Evolutionary conservation across 2,888 invertebrate genomes (phyloP).

Genomic region (Drosophila robusta): DNA sequence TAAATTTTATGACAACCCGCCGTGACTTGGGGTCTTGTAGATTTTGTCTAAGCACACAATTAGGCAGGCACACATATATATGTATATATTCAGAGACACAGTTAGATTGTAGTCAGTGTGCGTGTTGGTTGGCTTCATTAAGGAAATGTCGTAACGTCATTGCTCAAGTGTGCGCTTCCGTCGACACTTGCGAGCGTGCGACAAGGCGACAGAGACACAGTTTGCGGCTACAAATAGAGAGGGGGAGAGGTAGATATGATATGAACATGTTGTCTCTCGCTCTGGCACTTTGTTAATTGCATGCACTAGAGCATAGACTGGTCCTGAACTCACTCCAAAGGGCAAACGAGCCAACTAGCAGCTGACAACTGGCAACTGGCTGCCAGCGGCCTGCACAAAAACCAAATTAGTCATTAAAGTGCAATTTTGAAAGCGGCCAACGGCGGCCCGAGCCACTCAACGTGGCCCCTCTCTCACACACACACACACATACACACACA

Average conservation of each 20-base stretch:
- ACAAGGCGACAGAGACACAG: conserved; percentile 16
- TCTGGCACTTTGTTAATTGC: conserved; percentile 57
- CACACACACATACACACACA: background rate
- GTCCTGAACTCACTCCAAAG: background rate
- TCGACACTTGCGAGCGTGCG: conserved; percentile 56
- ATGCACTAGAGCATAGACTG: conserved; percentile 4
- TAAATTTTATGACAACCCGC: conserved; percentile 63
- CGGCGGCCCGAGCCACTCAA: conserved; percentile 21
- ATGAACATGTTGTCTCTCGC: conserved; percentile 11
- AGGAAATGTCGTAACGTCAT: conserved; percentile 81
- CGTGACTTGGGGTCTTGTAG: conserved; percentile 37
- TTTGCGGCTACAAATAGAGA: background rate
- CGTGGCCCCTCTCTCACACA: background rate
- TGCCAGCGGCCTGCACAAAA: conserved; percentile 51
- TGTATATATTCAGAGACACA: conserved; percentile 19
- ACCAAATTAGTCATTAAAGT: conserved; percentile 79
- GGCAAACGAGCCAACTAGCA: conserved; percentile 9
- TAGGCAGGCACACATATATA: conserved; percentile 33
- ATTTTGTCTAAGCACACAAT: conserved; percentile 53
- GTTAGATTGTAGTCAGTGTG: conserved; percentile 20
- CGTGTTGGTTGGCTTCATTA: conserved; percentile 76
- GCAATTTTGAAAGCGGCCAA: conserved; percentile 69
- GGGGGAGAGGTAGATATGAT: background rate
- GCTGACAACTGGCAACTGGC: conserved; percentile 17
- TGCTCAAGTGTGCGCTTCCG: conserved; percentile 82